Evolutionary conservation across 1,140 invertebrate genomes (phyloP).

Genomic region (Papilio helenus): DNA sequence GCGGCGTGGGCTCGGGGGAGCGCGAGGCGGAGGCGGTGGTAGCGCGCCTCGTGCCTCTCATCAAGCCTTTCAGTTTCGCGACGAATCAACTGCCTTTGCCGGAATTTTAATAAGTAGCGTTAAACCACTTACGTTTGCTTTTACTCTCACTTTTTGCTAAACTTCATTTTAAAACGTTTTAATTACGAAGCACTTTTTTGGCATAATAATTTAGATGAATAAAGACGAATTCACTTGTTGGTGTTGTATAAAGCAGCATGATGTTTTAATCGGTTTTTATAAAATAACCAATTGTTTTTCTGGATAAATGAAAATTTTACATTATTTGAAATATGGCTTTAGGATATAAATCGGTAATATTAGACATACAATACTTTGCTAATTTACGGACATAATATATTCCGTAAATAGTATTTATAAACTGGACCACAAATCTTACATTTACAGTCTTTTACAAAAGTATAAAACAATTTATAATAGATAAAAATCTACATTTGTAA

Average conservation of each 20-base stretch:
- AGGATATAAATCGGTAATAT: background rate
- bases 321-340: no score
- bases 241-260: background rate
- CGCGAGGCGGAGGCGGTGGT: background rate
- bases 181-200: background rate
- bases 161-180: background rate
- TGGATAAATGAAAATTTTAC: no score
- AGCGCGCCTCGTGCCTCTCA: conserved; percentile 31
- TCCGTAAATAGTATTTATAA: background rate
- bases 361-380: background rate
- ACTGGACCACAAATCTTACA: background rate
- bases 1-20: conserved; percentile 40
- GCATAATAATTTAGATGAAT: background rate
- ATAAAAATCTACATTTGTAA: conserved; percentile 8
- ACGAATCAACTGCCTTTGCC: conserved; percentile 30
- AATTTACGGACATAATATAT: background rate
- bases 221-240: background rate
- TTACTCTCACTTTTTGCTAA: background rate
- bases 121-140: conserved; percentile 15
- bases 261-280: background rate
- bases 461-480: background rate
- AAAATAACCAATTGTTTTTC: background rate
- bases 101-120: conserved; percentile 33
- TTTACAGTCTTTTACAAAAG: background rate
- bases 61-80: conserved; percentile 37